Conservation (phyloP, 2,113 vertebrate species). For the Uropsilus gracilis region DNA sequence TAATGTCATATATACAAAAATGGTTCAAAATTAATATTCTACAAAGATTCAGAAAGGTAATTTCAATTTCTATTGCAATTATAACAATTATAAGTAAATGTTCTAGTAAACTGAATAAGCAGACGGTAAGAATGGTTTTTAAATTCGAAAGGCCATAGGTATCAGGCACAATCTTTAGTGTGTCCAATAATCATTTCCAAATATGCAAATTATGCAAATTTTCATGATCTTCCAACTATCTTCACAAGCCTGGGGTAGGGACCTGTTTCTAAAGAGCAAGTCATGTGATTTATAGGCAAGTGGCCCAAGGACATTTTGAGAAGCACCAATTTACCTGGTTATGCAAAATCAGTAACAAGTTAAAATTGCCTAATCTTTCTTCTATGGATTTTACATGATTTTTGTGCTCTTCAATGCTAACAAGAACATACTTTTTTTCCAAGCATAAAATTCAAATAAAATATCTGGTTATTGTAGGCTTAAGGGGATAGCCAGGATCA, state of each 20-base stretch:
- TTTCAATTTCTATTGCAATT: background rate
- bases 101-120: background rate
- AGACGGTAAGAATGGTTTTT: background rate
- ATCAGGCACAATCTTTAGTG: background rate
- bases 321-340: slow-evolving; percentile 10
- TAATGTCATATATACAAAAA: background rate
- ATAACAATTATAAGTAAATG: background rate
- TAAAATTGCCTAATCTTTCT: slow-evolving; percentile 25
- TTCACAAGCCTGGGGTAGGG: background rate
- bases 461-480: background rate
- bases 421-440: slow-evolving; percentile 46
- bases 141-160: background rate
- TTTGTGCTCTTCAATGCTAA: slow-evolving; percentile 29
- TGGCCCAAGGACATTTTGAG: background rate
- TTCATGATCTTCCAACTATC: background rate
- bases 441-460: slow-evolving; percentile 52
- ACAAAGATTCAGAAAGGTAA: background rate
- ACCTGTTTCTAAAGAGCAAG: background rate
- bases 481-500: background rate
- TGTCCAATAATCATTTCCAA: slow-evolving; percentile 22
- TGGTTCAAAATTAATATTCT: slow-evolving; percentile 14
- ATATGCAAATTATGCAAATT: slow-evolving; percentile 9
- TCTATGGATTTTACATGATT: slow-evolving; percentile 4
- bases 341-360: slow-evolving; percentile 30
- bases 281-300: background rate